Percentiles rank a stretch among this genome's conserved stretches.
These are phyloP conservation scores for Trissolcus basalis DNA, from an alignment of 1,140 invertebrate genomes.

Conservation along the genomic window DNA sequence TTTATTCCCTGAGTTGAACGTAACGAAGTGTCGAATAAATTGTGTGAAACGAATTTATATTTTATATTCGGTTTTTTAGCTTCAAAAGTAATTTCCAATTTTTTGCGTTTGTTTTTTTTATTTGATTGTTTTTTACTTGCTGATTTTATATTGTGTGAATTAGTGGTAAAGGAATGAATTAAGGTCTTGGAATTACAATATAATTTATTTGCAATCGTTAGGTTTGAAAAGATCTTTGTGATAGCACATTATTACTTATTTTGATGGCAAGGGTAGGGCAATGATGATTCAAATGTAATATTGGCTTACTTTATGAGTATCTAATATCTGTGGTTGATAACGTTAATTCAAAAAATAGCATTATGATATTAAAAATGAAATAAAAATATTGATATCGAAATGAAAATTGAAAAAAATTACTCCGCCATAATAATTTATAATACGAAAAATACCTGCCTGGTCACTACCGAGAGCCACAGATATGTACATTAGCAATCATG, in stretches of 20 bases:
- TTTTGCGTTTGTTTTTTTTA: constrained; percentile 17
- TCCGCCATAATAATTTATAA: too few relatives aligned
- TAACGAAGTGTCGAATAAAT: constrained; percentile 29
- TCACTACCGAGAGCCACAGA: too few relatives aligned
- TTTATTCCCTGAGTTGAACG: constrained; percentile 37
- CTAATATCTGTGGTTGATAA: too few relatives aligned
- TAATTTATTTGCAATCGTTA: constrained; percentile 23
- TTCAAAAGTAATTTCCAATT: constrained; percentile 12
- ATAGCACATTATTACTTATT: constrained; percentile 57
- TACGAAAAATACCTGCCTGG: too few relatives aligned
- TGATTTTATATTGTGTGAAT: constrained; percentile 19
- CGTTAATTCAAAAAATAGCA: too few relatives aligned
- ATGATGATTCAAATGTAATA: constrained; percentile 27
- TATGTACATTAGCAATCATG: too few relatives aligned
- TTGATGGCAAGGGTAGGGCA: constrained; percentile 24
- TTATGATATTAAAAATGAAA: too few relatives aligned
- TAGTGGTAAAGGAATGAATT: constrained; percentile 11
- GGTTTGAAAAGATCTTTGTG: constrained; percentile 39
- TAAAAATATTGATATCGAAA: too few relatives aligned
- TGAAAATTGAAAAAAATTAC: too few relatives aligned
- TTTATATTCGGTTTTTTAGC: constrained; percentile 23
- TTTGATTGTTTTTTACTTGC: constrained; percentile 26
- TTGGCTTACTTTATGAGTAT: constrained; percentile 11
- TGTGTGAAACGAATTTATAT: constrained; percentile 13
- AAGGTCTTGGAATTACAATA: constrained; percentile 31